Conservation (phyloP, 2,113 vertebrate species). For the Parotia lawesii region DNA sequence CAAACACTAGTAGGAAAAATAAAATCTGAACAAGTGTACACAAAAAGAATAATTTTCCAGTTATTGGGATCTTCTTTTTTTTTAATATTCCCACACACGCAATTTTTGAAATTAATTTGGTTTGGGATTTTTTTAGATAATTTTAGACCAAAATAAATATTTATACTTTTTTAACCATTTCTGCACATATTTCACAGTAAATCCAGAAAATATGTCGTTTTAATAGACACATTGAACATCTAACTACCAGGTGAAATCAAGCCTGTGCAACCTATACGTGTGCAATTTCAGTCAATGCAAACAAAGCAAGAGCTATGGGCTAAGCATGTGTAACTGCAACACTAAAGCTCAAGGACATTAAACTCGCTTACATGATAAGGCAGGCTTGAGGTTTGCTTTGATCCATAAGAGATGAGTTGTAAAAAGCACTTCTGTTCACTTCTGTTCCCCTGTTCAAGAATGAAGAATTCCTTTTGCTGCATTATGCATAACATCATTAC, state of each 20-base stretch:
- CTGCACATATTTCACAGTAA: not conserved
- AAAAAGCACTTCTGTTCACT: slow-evolving; percentile 51
- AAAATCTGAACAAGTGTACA: not conserved
- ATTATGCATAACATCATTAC: slow-evolving; percentile 75
- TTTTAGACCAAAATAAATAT: not conserved
- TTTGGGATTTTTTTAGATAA: not conserved
- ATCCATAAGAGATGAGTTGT: slow-evolving; percentile 59
- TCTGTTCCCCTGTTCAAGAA: slow-evolving; percentile 49
- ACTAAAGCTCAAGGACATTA: slow-evolving; percentile 8
- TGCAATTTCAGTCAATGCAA: not conserved
- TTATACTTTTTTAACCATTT: not conserved
- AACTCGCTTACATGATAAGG: slow-evolving; percentile 31
- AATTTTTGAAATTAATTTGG: not conserved
- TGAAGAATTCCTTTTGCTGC: slow-evolving; percentile 70
- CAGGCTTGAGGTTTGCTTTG: slow-evolving; percentile 60
- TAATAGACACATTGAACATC: not conserved
- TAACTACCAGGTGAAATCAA: not conserved
- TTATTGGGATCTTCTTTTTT: not conserved
- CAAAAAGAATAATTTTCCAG: not conserved
- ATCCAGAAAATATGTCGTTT: not conserved
- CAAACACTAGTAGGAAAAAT: not conserved
- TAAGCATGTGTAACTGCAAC: slow-evolving; percentile 31
- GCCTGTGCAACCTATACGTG: not conserved
- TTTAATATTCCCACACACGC: not conserved
- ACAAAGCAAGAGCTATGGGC: not conserved